Evolutionary conservation across 2,888 invertebrate species (phyloP).

Genomic region (Ditylenchus weischeri): DNA sequence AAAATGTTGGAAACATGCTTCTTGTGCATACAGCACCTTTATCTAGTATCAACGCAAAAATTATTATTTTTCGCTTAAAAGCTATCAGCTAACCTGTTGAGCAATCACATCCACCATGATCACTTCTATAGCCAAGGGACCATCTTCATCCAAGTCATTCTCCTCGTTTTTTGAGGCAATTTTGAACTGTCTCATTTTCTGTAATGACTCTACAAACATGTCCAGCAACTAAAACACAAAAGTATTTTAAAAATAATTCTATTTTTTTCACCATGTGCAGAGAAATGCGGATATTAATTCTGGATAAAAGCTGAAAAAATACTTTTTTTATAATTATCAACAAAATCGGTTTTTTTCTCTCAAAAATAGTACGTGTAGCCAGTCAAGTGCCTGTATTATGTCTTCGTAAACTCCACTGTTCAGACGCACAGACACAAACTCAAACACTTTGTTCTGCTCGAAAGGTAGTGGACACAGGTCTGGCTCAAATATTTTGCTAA

Average conservation of each 20-base stretch:
- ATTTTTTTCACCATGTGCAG: conserved; percentile 51
- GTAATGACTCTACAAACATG: conserved; percentile 54
- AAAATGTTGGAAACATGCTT: too few species aligned
- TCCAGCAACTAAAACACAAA: conserved; percentile 50
- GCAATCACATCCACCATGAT: conserved; percentile 90
- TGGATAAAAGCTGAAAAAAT: conserved; percentile 60
- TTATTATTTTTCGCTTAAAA: background rate
- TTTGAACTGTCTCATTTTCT: conserved; percentile 21
- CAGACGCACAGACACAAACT: conserved; percentile 83
- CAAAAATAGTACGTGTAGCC: conserved; percentile 59
- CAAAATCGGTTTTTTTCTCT: background rate
- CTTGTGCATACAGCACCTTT: too few species aligned
- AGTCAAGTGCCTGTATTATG: conserved; percentile 63
- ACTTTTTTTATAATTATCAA: too few species aligned
- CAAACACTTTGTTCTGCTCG: conserved; percentile 88
- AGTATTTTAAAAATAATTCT: too few species aligned
- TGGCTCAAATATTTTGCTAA: conserved; percentile 89
- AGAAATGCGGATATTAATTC: conserved; percentile 62
- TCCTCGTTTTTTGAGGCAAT: conserved; percentile 36
- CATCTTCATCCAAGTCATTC: conserved; percentile 49
- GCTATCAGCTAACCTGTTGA: conserved; percentile 72
- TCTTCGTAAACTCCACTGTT: conserved; percentile 60
- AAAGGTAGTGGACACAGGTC: conserved; percentile 92
- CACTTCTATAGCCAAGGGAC: conserved; percentile 68
- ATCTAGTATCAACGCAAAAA: background rate